phyloP scores from a whole-genome alignment of 2,797 vertebrate genomes.

The Trachops cirrhosus region DNA sequence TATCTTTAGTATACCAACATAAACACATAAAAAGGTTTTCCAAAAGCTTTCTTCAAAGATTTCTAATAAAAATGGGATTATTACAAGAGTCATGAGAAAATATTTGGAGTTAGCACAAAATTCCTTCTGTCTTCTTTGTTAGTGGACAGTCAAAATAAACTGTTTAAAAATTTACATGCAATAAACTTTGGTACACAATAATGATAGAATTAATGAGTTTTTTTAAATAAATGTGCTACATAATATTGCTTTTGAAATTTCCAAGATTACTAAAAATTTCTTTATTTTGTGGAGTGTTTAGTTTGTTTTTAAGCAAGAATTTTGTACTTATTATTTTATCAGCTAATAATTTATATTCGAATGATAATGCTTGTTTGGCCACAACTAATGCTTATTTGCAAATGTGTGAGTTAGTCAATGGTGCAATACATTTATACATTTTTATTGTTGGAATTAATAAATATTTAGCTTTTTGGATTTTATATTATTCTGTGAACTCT shows the following conservation, averaged over 20 bases:
- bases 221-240: neutral
- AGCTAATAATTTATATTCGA: neutral
- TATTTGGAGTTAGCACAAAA: neutral
- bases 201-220: neutral
- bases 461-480: neutral
- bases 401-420: neutral
- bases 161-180: neutral
- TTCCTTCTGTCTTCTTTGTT: neutral
- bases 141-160: neutral
- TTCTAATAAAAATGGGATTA: neutral
- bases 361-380: neutral
- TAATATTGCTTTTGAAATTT: neutral
- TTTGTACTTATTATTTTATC: constrained; percentile 16
- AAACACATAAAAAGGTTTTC: neutral
- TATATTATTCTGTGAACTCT: constrained; percentile 19
- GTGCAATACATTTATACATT: neutral
- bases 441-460: neutral
- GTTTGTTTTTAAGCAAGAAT: neutral
- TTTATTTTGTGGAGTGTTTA: neutral
- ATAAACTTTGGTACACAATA: neutral
- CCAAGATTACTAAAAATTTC: neutral
- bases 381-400: neutral
- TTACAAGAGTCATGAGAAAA: neutral
- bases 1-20: neutral
- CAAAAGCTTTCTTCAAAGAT: neutral